Base-by-base conservation (phyloP, 1,140 invertebrate genomes). In the Papilio aristodemus region DNA sequence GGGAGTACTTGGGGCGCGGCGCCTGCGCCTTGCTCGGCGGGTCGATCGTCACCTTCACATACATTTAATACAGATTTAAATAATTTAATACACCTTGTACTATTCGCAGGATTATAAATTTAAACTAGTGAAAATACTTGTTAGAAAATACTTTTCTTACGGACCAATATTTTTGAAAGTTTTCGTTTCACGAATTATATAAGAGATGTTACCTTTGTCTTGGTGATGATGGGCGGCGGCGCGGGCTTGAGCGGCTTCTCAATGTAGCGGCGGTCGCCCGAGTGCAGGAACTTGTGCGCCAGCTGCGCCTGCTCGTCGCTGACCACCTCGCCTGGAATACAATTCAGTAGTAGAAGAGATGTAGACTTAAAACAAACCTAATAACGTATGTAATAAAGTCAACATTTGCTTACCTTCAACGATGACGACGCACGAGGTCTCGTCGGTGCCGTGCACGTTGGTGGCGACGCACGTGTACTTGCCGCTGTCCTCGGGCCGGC, bases 391-490 rank as follows among this genome's bases (percentile, higher is more conserved):
- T 0, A 10, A 22, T 13, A 54, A 3, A 22, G 46, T 58, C 27
- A 13, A 58, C 5, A 32, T n/a, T 58, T 25, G 19, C 32, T 86
- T 93, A 96, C 98, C 98, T 96, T 99, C 98, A 80, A 99, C 98
- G 80, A 98, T 98, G 32, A 99, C 96, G 70, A 98, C 96, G 90
- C 98, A 99, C 54, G 94, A 95, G 1, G 98, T 99, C 93, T 99
- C 98, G 81, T 98, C 97, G 19, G 95, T 95, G 76, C 99, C 99
- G 73, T 99, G 95, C 17, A 93, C 93, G 90, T 99, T 99, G 39
- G 95, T 96, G 6, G 99, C 99, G 6, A 96, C 94, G 86, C 98
- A 99, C 19, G 94, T 95, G 90, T 99, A 99, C 87, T 97, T 98
- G 70, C 98, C 99, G 71, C 98, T 98, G 91, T 99, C 99, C 75